Evolutionary conservation across 2,888 invertebrate genomes (phyloP).

Genomic region (Drosophila pseudotalamancana): DNA sequence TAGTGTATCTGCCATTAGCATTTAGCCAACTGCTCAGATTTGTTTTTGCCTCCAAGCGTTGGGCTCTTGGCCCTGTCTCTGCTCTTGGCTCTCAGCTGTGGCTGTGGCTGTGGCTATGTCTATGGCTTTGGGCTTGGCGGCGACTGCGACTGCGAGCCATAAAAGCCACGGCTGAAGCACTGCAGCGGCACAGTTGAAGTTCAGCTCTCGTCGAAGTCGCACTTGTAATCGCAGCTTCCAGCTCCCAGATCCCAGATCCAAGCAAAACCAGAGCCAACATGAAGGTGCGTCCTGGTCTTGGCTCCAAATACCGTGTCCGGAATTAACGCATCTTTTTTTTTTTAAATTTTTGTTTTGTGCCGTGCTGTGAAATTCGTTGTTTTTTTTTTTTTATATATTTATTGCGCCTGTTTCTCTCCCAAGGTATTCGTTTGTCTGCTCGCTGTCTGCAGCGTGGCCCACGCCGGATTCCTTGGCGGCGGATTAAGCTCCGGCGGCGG

Average conservation of each 20-base stretch:
- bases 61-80: neutral
- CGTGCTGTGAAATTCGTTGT: constrained; percentile 19
- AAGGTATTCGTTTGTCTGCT: constrained; percentile 77
- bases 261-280: constrained; percentile 46
- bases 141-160: constrained; percentile 25
- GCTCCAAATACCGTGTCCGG: constrained; percentile 37
- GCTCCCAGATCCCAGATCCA: constrained; percentile 23
- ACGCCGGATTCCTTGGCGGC: constrained; percentile 67
- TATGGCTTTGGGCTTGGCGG: too few species aligned
- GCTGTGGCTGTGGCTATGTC: neutral
- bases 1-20: constrained; percentile 64
- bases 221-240: constrained; percentile 13
- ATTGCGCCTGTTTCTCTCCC: constrained; percentile 20
- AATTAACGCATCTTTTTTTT: constrained; percentile 31
- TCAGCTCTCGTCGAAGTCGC: constrained; percentile 58
- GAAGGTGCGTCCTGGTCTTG: constrained; percentile 62
- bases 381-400: neutral
- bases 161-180: constrained; percentile 46
- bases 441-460: constrained; percentile 68
- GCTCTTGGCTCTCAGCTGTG: neutral
- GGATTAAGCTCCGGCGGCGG: constrained; percentile 57
- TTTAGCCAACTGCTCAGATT: constrained; percentile 6
- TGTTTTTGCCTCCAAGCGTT: too few species aligned
- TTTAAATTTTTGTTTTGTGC: constrained; percentile 12
- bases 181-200: constrained; percentile 64